Evolutionary conservation across 2,797 vertebrate species (phyloP), one percentile per base, ranked within the genome.

Genomic region (Geotrypetes seraphini): DNA sequence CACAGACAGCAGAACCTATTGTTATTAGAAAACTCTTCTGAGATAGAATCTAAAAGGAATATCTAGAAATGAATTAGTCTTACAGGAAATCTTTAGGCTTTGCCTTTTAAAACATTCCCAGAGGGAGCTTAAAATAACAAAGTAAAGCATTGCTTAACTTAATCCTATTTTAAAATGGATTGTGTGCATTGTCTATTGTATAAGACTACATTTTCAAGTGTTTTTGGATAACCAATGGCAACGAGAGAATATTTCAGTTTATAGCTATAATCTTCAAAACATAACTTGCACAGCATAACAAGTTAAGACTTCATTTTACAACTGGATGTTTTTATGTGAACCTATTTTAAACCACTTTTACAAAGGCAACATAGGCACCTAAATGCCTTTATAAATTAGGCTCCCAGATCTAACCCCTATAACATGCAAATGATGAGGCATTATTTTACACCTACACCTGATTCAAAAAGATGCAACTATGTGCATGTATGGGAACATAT

Each of bases 31-130:
- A 69, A 73, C 43, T 50, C 47, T 73, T 62, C 75, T 63, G 64
- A 75, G 70, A 75, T 64, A 73, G 58, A 70, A 73, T 75, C 67
- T 76, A 60, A 79, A 81, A 79, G 71, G 72, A 71, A 59, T 67
- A 81, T 78, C 77, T 73, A 67, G 71, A 73, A 72, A 65, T 63
- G 69, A 75, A 80, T 80, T 75, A 83, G 69, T 48, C 56, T 69
- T 71, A 72, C 77, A 81, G 70, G 83, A 75, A 47, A 54, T 59
- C 46, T 69, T 75, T 78, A 50, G 65, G 50, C 62, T 36, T 27
- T 30, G 39, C 31, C 35, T 63, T 53, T 60, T 63, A 54, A 69
- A 71, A 66, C 43, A 58, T 61, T 61, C 66, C 71, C 56, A 55
- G 63, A 61, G 67, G 57, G 39, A 59, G 23, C 28, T 43, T 39